Evolutionary conservation across 2,888 invertebrate genomes (phyloP), one percentile per base, ranked within the genome.

Genomic region (Amphimallon solstitiale): DNA sequence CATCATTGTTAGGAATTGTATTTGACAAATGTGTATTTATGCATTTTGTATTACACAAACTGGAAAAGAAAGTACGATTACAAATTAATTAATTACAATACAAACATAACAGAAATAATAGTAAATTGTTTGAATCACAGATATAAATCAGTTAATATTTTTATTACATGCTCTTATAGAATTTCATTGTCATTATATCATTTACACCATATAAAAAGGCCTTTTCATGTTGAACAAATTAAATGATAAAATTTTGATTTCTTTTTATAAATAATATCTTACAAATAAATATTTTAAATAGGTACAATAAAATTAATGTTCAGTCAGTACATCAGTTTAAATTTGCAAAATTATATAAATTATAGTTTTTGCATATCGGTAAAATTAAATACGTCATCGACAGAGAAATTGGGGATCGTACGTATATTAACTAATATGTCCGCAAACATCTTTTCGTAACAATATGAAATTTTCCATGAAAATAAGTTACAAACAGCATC

Each of bases 41-140:
- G 40, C 40, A 54, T 19, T 12, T 62, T 49, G 38, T 62, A 51
- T 34, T 51, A 62, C 61, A 62, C 48, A 34, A 49, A 63, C 48
- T 63, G 40, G 38, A 51, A 51, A 62, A 9, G 9, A 29, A 38
- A 51, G 12, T 51, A 62, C 21, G 35, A 63, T 38, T 62, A 56
- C 54, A 56, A 64, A 56, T 29, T 63, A 60, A 45, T 45, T 38
- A 59, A 61, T 61, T 48, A 65, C 61, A 72, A 70, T 67, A 72
- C 68, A 73, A 71, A 72, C 71, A 72, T 71, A 71, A 71, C 74
- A 76, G 74, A 74, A 74, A 67, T 72, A 73, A 68, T 73, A 73
- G 74, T 74, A 75, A 73, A 74, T 65, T 71, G 73, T 72, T 71
- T 74, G 64, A 74, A 76, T 76, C 76, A 76, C 75, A 76, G 75